phyloP scores from a whole-genome alignment of 2,888 invertebrate genomes.

The Erebia epiphron region DNA sequence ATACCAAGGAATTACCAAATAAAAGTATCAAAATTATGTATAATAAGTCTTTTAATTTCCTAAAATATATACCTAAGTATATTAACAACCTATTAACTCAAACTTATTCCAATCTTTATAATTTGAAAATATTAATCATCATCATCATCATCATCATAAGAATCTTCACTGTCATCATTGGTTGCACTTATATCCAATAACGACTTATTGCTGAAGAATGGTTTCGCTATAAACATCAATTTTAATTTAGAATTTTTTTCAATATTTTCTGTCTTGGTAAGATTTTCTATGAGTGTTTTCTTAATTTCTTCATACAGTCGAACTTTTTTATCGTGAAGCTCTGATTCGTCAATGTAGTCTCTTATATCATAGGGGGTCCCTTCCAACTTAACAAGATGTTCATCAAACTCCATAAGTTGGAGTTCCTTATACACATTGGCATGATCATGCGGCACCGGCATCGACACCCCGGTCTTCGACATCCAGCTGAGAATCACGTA shows the following conservation, averaged over 20 bases:
- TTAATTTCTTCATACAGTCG: slow-evolving; percentile 43
- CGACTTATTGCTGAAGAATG: slow-evolving; percentile 35
- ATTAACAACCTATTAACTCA: background rate
- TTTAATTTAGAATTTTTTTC: slow-evolving; percentile 6
- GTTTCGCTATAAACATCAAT: slow-evolving; percentile 4
- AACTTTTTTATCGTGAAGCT: slow-evolving; percentile 48
- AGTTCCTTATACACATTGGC: slow-evolving; percentile 40
- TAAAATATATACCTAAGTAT: background rate
- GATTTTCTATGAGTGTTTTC: slow-evolving; percentile 10
- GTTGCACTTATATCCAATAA: slow-evolving; percentile 19
- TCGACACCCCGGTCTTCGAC: slow-evolving; percentile 47
- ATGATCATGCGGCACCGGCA: slow-evolving; percentile 30
- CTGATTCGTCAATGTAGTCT: slow-evolving; percentile 51
- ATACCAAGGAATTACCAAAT: slow-evolving; percentile 64
- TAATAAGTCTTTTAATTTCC: slow-evolving; percentile 26
- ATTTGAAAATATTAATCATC: slow-evolving; percentile 13
- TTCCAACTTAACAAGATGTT: slow-evolving; percentile 45
- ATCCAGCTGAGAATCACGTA: slow-evolving; percentile 52
- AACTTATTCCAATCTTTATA: background rate
- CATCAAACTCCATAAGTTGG: slow-evolving; percentile 48
- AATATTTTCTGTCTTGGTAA: slow-evolving; percentile 1
- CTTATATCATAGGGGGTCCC: slow-evolving; percentile 61
- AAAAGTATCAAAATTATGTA: slow-evolving; percentile 46
- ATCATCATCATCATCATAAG: slow-evolving; percentile 23
- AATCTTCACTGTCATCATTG: slow-evolving; percentile 25